These are phyloP conservation scores for Danaus plexippus DNA, from an alignment of 1,140 invertebrate species.

Conservation along the genomic window DNA sequence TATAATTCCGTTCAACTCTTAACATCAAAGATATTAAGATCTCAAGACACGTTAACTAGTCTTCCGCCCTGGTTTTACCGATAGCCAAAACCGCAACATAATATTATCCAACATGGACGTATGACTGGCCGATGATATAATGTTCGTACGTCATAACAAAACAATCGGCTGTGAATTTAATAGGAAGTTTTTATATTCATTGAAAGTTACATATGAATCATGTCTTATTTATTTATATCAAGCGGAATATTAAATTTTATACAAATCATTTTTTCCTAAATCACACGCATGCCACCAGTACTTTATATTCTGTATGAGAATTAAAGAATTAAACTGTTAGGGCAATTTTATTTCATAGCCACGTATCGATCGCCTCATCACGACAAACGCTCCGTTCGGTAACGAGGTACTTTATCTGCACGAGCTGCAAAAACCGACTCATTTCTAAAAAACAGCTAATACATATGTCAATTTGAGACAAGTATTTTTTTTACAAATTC, in stretches of 20 bases:
- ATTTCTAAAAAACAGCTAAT: slow-evolving; percentile 18
- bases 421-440: slow-evolving; percentile 4
- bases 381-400: slow-evolving; percentile 10
- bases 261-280: too few relatives aligned
- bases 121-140: slow-evolving; percentile 19
- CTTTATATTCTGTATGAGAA: too few relatives aligned
- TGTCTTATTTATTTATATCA: too few relatives aligned
- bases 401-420: slow-evolving; percentile 25
- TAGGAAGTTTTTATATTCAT: too few relatives aligned
- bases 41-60: background rate
- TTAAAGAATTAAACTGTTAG: too few relatives aligned
- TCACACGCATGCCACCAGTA: too few relatives aligned
- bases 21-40: slow-evolving; percentile 28
- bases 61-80: slow-evolving; percentile 19
- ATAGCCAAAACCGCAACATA: background rate
- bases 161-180: background rate
- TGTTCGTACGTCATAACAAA: slow-evolving; percentile 6
- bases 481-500: slow-evolving; percentile 19
- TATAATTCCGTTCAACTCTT: background rate
- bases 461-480: slow-evolving; percentile 23
- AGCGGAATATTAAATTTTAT: too few relatives aligned
- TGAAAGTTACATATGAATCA: too few relatives aligned
- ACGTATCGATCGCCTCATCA: slow-evolving; percentile 8
- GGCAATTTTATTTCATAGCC: background rate
- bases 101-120: slow-evolving; percentile 4